Conservation (phyloP, 2,888 invertebrate genomes). For the Digitonthophagus gazella region DNA sequence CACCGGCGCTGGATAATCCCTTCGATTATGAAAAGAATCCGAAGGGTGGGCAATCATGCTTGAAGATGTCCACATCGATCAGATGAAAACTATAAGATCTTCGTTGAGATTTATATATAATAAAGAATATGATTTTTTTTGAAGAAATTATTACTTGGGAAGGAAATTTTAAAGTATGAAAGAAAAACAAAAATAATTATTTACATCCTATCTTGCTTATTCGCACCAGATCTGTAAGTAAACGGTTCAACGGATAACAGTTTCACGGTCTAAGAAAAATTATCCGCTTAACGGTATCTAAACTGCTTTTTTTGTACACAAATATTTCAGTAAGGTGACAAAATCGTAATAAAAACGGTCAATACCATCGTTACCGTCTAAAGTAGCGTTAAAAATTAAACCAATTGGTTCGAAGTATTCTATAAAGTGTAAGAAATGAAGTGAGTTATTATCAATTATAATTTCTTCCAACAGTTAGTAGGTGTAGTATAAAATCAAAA, state of each 20-base stretch:
- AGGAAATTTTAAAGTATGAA: background rate
- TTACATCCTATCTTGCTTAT: background rate
- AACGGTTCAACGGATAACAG: background rate
- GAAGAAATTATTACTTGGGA: background rate
- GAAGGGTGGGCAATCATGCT: background rate
- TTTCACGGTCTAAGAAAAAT: background rate
- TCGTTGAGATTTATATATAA: background rate
- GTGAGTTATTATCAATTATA: no score
- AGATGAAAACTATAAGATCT: no score
- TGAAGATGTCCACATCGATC: background rate
- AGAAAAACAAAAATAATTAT: background rate
- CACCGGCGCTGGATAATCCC: background rate
- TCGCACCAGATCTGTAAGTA: background rate
- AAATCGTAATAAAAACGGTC: background rate
- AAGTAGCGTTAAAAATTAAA: background rate
- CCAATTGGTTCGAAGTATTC: no score
- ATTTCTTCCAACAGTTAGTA: no score
- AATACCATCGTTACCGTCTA: background rate
- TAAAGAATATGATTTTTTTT: background rate
- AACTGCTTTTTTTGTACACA: background rate
- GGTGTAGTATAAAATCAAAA: no score
- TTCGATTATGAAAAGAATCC: background rate
- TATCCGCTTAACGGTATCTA: background rate
- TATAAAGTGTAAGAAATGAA: no score
- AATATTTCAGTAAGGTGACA: background rate